Evolutionary conservation across 2,113 vertebrate species (phyloP), one percentile per base, ranked within the genome.

Genomic region (Telmatochromis brichardi): DNA sequence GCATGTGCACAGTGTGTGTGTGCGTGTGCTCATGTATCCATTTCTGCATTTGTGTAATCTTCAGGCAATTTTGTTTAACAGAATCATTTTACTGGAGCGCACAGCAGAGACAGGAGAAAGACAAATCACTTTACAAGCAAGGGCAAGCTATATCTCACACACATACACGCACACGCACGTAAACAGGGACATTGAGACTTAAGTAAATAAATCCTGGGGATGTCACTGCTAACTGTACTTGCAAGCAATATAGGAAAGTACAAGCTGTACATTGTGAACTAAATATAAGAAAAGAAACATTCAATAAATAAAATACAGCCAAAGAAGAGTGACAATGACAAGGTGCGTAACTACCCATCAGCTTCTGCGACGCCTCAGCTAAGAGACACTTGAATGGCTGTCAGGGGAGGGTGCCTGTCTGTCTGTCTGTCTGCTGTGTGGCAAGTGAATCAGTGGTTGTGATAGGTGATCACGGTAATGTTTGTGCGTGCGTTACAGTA

Each of bases 71-170:
- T 92, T 94, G 93, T 94, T 92, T 92, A 95, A 93, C 92, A 89
- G 90, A 95, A 95, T 92, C 81, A 94, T 95, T 94, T 94, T 92
- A 93, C 86, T 83, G 57, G 73, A 85, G 89, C 71, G 63, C 90
- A 76, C 84, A 68, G 91, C 92, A 88, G 81, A 93, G 91, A 94
- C 93, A 89, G 83, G 90, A 91, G 89, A 89, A 94, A 94, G 94
- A 95, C 94, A 94, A 94, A 95, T 95, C 88, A 92, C 93, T 94
- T 93, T 92, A 92, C 94, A 93, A 94, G 93, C 55, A 83, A 92
- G 91, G 92, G 91, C 94, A 92, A 90, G 86, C 90, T 81, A 78
- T 91, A 92, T 93, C 91, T 92, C 79, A 57, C 57, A 79, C 89
- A 79, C 83, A 84, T 42, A 47, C 79, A 53, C n/a, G 19, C 42